phyloP scores from a whole-genome alignment of 2,888 invertebrate genomes.

The Phalangium opilio region DNA sequence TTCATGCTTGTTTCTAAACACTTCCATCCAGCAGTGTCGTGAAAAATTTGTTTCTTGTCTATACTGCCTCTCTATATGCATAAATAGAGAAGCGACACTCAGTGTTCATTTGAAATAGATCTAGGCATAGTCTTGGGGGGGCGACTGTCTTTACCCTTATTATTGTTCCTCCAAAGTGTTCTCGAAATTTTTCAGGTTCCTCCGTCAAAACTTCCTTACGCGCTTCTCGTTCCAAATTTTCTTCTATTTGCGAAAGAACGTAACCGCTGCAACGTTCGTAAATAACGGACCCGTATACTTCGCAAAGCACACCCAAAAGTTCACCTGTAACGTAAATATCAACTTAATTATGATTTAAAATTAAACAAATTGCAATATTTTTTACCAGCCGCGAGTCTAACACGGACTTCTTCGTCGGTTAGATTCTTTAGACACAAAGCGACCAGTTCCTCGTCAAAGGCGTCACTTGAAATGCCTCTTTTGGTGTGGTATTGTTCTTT shows the following conservation, averaged over 20 bases:
- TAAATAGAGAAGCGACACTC: neutral
- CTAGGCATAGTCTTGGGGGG: too few relatives aligned
- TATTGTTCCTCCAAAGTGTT: too few relatives aligned
- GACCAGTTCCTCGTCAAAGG: slow-evolving; percentile 25
- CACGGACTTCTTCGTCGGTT: slow-evolving; percentile 34
- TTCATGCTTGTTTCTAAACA: slow-evolving; percentile 40
- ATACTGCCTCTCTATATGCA: slow-evolving; percentile 29
- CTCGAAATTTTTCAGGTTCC: slow-evolving; percentile 1
- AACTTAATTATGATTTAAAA: neutral
- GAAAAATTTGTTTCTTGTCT: slow-evolving; percentile 36
- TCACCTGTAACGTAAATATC: slow-evolving; percentile 28
- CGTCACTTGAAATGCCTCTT: slow-evolving; percentile 22
- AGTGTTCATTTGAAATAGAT: too few relatives aligned
- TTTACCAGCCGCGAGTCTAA: slow-evolving; percentile 34
- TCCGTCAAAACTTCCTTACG: slow-evolving; percentile 20
- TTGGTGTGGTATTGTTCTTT: too few relatives aligned
- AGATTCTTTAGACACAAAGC: slow-evolving; percentile 26
- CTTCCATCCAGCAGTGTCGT: slow-evolving; percentile 40
- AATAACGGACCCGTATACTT: slow-evolving; percentile 28
- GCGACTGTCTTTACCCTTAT: too few relatives aligned
- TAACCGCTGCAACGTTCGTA: slow-evolving; percentile 28
- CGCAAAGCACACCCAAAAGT: slow-evolving; percentile 33
- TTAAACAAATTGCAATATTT: neutral
- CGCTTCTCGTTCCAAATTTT: slow-evolving; percentile 32
- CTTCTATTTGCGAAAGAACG: slow-evolving; percentile 31